Evolutionary conservation across 2,888 invertebrate species (phyloP), one percentile per base, ranked within the genome.

Genomic region (Dolomedes plantarius): DNA sequence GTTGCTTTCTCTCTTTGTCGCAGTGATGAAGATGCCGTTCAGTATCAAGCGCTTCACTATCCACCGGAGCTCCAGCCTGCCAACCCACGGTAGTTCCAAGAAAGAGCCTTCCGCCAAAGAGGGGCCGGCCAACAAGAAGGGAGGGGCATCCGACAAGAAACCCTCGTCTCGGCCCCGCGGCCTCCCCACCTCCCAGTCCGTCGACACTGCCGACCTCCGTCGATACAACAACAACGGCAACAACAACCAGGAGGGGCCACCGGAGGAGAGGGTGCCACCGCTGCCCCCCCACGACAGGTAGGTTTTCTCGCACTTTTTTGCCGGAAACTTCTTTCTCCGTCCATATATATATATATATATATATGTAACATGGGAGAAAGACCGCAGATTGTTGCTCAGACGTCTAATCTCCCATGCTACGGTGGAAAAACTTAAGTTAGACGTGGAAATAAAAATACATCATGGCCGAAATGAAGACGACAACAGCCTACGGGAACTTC

Each of bases 1-100:
- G n/a, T n/a, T n/a, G n/a, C n/a, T 72, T 73, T 9, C 29, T 31
- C 9, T 73, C 0, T n/a, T 41, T 39, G 28, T 46, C 39, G 3
- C 36, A 75, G 80, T 79, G 65, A 80, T 80, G 86, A 87, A 77
- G 74, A 89, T 89, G 89, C 89, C 89, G 76, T 89, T 89, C 71
- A 88, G 89, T 41, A 89, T 89, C 39, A 88, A 87, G 67, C 82
- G 88, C 73, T 87, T 89, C 69, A 87, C 88, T 7, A 86, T 89
- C 62, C 87, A 89, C 80, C 87, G 89, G 46, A 89, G 88, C 69
- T 83, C 83, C 28, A 87, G 87, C 75, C 85, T 81, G 27, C 85
- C 81, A 19, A 76, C 86, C 6, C 41, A 46, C 27, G 78, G 80
- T 7, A 69, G 87, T 46, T 76, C 78, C 13, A 87, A 82, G 81